Percentiles rank a stretch among this genome's conserved stretches.
phyloP scores from a whole-genome alignment of 1,140 invertebrate genomes.

The silkworm (Bombyx mori) region ASM3026992v2 NC_085110.1:10480001-10480500 shows the following conservation, averaged over 20 bases:
- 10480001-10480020: neutral
- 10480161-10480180: constrained; percentile 44
- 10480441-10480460: no score
- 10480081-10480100: constrained; percentile 32
- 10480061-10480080: constrained; percentile 23
- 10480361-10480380: neutral
- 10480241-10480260: constrained; percentile 1
- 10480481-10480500: no score
- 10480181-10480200: constrained; percentile 29
- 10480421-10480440: no score
- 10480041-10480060: constrained; percentile 38
- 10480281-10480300: neutral
- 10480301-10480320: neutral
- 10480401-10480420: no score
- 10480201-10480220: constrained; percentile 1
- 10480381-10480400: no score
- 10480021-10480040: constrained; percentile 23
- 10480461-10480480: no score
- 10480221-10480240: neutral
- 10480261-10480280: neutral
- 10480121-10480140: constrained; percentile 29
- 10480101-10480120: constrained; percentile 23
- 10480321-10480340: neutral
- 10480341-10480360: neutral
- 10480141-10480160: constrained; percentile 41